Percentiles rank a stretch among this genome's conserved stretches.
Conservation (phyloP, 2,797 vertebrate species). For the Enoplosus armatus region DNA sequence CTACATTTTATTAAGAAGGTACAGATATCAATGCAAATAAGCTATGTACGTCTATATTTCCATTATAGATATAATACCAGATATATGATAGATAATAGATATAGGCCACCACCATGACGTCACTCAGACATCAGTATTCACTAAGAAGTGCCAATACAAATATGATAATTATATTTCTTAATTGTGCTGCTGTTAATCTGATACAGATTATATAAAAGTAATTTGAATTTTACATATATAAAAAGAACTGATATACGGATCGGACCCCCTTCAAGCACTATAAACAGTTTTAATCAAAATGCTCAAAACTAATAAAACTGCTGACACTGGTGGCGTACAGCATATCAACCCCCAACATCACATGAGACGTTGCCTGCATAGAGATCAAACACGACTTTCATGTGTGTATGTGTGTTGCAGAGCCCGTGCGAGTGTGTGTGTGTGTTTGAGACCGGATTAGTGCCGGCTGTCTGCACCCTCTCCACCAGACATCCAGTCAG, state of each 20-base stretch:
- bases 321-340: conserved; percentile 3
- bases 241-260: too few species aligned
- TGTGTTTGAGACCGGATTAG: conserved; percentile 71
- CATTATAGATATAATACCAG: neutral
- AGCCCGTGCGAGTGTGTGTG: conserved; percentile 27
- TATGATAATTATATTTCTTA: too few species aligned
- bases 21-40: neutral
- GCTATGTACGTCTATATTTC: neutral
- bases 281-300: conserved; percentile 6
- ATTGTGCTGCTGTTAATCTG: conserved; percentile 4
- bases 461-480: conserved; percentile 78
- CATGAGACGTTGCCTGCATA: conserved; percentile 35
- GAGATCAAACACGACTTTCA: conserved; percentile 47
- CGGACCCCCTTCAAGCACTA: neutral
- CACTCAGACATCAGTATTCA: neutral
- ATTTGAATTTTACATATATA: too few species aligned
- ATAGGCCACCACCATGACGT: neutral
- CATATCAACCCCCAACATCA: conserved; percentile 30
- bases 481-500: conserved; percentile 80
- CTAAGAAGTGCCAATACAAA: neutral
- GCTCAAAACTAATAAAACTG: conserved; percentile 14
- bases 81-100: too few species aligned
- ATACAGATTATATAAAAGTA: too few species aligned
- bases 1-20: neutral
- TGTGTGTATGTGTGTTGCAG: conserved; percentile 42